Percentiles rank a stretch among this genome's conserved stretches.
phyloP scores from a whole-genome alignment of 2,888 invertebrate genomes.

The Flabesymbios commensalis region DNA sequence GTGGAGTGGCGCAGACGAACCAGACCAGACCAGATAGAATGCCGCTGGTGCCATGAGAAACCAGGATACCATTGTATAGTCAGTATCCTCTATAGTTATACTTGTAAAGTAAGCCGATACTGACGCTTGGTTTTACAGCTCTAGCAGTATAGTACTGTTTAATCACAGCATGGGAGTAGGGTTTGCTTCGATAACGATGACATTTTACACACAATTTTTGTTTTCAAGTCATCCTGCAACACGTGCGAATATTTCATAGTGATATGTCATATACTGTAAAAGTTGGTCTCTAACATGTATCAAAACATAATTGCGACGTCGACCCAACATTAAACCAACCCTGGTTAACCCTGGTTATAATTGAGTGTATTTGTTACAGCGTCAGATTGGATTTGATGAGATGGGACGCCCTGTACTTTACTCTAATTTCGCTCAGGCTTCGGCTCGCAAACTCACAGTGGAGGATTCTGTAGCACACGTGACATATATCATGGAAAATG shows the following conservation, averaged over 20 bases:
- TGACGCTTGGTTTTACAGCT: no score
- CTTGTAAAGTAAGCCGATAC: background rate
- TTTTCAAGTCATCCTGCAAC: no score
- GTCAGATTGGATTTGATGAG: conserved; percentile 57
- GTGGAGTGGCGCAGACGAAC: conserved; percentile 50
- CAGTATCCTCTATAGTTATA: background rate
- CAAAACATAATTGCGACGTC: no score
- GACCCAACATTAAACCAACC: no score
- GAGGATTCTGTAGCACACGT: conserved; percentile 54
- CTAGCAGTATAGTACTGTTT: no score
- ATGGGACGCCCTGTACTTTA: conserved; percentile 55
- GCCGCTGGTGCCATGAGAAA: conserved; percentile 51
- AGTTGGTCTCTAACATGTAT: no score
- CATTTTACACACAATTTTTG: no score
- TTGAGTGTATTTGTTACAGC: conserved; percentile 42
- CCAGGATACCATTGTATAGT: conserved; percentile 59
- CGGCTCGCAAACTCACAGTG: conserved; percentile 41
- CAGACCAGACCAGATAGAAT: conserved; percentile 47
- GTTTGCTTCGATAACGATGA: no score
- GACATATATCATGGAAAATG: conserved; percentile 55
- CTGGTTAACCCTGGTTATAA: no score
- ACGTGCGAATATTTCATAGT: no score
- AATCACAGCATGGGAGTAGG: no score
- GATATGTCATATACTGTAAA: no score
- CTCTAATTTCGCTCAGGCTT: conserved; percentile 52